Conservation (phyloP, 2,888 invertebrate species). For the Metellina segmentata region DNA sequence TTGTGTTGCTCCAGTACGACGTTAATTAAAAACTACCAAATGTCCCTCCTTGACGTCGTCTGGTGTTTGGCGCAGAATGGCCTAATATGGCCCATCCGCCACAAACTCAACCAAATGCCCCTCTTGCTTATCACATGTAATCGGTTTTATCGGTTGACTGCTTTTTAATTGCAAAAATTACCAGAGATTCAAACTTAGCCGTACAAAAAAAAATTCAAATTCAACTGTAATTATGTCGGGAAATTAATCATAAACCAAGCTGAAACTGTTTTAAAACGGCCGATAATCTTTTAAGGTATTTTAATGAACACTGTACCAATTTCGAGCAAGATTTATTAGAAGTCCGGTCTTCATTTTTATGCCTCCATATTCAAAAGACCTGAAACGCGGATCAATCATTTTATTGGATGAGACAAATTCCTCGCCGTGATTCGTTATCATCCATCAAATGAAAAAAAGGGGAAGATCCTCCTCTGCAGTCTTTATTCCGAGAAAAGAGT, state of each 20-base stretch:
- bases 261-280: not conserved
- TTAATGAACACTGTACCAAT: not conserved
- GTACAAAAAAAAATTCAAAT: not conserved
- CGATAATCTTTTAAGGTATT: not conserved
- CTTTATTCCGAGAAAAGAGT: not conserved
- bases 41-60: no score
- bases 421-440: constrained; percentile 20
- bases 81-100: no score
- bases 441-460: constrained; percentile 41
- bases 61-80: no score
- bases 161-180: not conserved
- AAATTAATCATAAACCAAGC: not conserved
- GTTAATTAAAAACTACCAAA: no score
- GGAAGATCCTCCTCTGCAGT: not conserved
- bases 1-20: no score
- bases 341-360: no score
- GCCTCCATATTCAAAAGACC: constrained; percentile 7
- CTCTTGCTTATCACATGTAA: no score
- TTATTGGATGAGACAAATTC: constrained; percentile 30
- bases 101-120: no score
- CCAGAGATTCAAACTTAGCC: not conserved
- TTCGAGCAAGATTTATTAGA: not conserved
- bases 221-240: not conserved
- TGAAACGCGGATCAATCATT: constrained; percentile 23
- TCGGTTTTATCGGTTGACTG: not conserved